Conservation (phyloP, 2,888 invertebrate genomes). For the Papilio protenor region DNA sequence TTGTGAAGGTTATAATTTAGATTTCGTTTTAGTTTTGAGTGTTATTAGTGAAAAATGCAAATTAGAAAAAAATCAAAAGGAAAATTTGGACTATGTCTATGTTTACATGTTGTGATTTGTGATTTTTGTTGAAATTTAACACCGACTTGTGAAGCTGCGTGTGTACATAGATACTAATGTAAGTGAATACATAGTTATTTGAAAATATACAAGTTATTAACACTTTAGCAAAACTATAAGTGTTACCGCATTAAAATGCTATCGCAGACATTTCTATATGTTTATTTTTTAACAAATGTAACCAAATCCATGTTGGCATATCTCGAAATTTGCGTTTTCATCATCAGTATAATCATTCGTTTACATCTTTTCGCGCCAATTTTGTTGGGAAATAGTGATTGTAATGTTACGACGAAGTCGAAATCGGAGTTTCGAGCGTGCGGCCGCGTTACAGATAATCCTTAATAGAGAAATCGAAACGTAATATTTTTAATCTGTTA, state of each 20-base stretch:
- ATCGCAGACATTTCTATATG: no score
- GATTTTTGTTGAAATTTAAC: conserved; percentile 4
- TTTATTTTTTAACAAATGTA: not conserved
- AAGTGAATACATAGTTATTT: not conserved
- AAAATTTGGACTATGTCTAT: conserved; percentile 2
- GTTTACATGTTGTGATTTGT: conserved; percentile 1
- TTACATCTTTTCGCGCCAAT: not conserved
- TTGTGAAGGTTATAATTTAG: not conserved
- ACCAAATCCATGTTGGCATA: no score
- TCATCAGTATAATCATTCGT: not conserved
- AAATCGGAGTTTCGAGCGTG: not conserved
- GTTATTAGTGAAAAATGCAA: not conserved
- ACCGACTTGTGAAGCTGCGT: not conserved
- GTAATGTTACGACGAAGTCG: conserved; percentile 5
- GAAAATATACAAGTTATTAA: not conserved
- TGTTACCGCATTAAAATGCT: no score
- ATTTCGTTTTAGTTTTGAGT: not conserved
- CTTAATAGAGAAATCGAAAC: conserved; percentile 4
- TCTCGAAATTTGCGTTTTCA: not conserved
- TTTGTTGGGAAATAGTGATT: not conserved
- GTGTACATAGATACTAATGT: not conserved
- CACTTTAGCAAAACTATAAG: no score
- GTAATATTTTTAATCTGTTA: conserved; percentile 30
- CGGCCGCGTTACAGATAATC: conserved; percentile 16
- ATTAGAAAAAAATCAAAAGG: not conserved